Conservation (phyloP, 2,888 invertebrate species). For the Odontothrips loti region DNA sequence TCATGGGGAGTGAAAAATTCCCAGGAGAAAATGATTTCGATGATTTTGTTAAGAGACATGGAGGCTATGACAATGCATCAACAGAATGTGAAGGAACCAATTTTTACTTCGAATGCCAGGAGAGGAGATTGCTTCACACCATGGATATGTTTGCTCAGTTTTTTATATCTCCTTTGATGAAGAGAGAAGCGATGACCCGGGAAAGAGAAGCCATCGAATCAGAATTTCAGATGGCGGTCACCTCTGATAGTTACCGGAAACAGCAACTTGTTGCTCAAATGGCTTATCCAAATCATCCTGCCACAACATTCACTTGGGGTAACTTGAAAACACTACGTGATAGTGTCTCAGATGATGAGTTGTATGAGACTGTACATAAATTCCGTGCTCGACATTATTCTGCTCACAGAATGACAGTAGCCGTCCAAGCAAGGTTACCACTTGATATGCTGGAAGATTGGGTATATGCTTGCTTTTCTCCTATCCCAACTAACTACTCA, state of each 20-base stretch:
- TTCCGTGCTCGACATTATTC: slow-evolving; percentile 77
- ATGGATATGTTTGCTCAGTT: slow-evolving; percentile 86
- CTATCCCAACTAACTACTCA: slow-evolving; percentile 63
- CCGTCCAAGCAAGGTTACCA: slow-evolving; percentile 57
- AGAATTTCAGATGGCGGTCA: slow-evolving; percentile 79
- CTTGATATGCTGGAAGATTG: slow-evolving; percentile 61
- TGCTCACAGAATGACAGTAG: slow-evolving; percentile 82
- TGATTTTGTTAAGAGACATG: slow-evolving; percentile 73
- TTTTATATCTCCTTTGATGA: slow-evolving; percentile 81
- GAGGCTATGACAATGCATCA: slow-evolving; percentile 80
- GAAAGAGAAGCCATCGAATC: slow-evolving; percentile 87
- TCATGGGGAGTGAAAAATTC: slow-evolving; percentile 89
- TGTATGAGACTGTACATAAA: slow-evolving; percentile 66
- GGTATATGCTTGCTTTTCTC: slow-evolving; percentile 61
- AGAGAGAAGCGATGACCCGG: slow-evolving; percentile 75
- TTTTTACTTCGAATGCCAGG: slow-evolving; percentile 84
- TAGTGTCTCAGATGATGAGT: slow-evolving; percentile 59
- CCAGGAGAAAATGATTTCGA: slow-evolving; percentile 83
- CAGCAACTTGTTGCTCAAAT: slow-evolving; percentile 70
- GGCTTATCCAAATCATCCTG: slow-evolving; percentile 66
- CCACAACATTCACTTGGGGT: slow-evolving; percentile 74
- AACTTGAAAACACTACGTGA: slow-evolving; percentile 69
- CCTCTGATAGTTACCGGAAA: slow-evolving; percentile 68
- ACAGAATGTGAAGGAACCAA: slow-evolving; percentile 84
- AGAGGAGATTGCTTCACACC: slow-evolving; percentile 67